These are phyloP conservation scores for Eudemis profundana DNA, from an alignment of 2,888 invertebrate genomes.

Conservation along the genomic window DNA sequence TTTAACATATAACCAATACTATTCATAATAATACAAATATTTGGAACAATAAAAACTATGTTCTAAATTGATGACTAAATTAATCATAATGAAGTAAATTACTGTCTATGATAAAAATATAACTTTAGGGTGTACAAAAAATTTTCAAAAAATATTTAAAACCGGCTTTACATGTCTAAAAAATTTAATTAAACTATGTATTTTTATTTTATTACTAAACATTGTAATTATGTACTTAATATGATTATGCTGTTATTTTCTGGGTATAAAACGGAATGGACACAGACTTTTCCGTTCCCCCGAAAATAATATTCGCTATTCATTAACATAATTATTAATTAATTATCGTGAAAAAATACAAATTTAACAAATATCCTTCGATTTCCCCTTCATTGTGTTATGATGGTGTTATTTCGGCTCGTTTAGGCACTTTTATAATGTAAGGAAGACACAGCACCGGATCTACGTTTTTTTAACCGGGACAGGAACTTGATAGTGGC, in stretches of 20 bases:
- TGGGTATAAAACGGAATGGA: not conserved
- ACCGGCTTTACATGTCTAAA: not conserved
- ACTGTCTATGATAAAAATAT: no score
- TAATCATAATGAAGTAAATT: no score
- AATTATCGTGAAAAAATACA: not conserved
- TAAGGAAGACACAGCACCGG: no score
- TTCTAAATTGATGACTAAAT: no score
- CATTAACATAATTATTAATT: no score
- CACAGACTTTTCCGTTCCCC: not conserved
- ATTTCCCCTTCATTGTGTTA: not conserved
- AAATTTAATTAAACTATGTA: not conserved
- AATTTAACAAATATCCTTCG: not conserved
- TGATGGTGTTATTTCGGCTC: not conserved
- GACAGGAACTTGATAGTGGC: no score
- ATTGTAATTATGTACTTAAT: not conserved
- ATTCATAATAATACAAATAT: constrained; percentile 3
- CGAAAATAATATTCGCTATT: no score
- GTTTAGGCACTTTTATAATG: constrained; percentile 9
- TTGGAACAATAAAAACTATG: not conserved
- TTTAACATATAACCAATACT: constrained; percentile 11
- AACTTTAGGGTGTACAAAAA: not conserved
- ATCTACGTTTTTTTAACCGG: no score
- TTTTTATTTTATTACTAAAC: not conserved
- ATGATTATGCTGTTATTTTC: not conserved
- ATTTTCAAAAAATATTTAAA: not conserved